Evolutionary conservation across 1,140 invertebrate species (phyloP).

Genomic region (Leptestheria dahalacensis): DNA sequence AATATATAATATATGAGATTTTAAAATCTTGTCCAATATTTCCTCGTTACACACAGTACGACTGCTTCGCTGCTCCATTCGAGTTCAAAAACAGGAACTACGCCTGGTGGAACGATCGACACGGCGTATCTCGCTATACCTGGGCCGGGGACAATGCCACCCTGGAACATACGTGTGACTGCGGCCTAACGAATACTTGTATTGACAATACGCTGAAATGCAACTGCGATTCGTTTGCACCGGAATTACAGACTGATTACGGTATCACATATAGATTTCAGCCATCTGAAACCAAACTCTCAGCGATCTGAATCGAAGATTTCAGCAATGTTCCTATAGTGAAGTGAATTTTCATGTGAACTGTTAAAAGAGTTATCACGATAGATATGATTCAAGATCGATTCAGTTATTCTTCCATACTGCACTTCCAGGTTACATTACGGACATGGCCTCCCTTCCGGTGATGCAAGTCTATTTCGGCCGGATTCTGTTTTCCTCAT

Average conservation of each 20-base stretch:
- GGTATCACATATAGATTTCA: background rate
- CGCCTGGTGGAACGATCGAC: conserved; percentile 1
- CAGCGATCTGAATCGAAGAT: background rate
- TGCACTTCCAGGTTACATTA: background rate
- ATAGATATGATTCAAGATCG: too few relatives aligned
- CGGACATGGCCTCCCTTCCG: background rate
- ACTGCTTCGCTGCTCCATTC: background rate
- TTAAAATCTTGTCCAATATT: background rate
- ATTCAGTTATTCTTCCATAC: too few relatives aligned
- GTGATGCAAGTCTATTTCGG: background rate
- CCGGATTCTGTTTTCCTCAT: background rate
- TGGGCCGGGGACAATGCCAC: conserved; percentile 1
- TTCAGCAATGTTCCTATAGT: background rate
- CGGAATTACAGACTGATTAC: background rate
- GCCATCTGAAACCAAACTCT: background rate
- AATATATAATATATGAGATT: background rate
- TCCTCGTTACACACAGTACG: background rate
- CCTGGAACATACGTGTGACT: background rate
- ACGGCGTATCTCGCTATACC: background rate
- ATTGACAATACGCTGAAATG: background rate
- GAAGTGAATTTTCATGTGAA: background rate
- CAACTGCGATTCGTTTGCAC: conserved; percentile 3
- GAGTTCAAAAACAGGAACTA: background rate
- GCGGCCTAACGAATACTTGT: background rate
- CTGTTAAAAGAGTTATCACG: too few relatives aligned